These are phyloP conservation scores for Drosophila leonis DNA, from an alignment of 2,888 invertebrate genomes.

Conservation along the genomic window DNA sequence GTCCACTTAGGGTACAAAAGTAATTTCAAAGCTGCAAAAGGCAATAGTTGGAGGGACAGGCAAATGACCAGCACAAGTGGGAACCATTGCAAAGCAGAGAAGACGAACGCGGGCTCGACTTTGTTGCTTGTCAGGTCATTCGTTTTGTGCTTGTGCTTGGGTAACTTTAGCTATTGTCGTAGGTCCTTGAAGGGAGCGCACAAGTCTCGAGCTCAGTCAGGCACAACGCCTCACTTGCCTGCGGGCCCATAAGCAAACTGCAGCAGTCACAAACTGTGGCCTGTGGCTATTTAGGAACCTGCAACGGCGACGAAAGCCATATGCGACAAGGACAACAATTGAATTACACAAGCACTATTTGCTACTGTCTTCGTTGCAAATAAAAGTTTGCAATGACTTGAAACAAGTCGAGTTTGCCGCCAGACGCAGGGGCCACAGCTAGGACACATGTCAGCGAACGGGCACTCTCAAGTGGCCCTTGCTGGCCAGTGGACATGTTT, in stretches of 20 bases:
- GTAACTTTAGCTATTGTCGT: slow-evolving; percentile 74
- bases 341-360: slow-evolving; percentile 75
- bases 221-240: slow-evolving; percentile 48
- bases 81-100: slow-evolving; percentile 13
- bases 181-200: slow-evolving; percentile 67
- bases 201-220: slow-evolving; percentile 43
- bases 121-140: slow-evolving; percentile 62
- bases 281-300: slow-evolving; percentile 34
- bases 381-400: slow-evolving; percentile 57
- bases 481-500: slow-evolving; percentile 66
- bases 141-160: slow-evolving; percentile 28
- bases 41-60: slow-evolving; percentile 19
- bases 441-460: slow-evolving; percentile 47
- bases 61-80: slow-evolving; percentile 26
- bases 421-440: slow-evolving; percentile 9
- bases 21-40: slow-evolving; percentile 45
- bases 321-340: slow-evolving; percentile 72
- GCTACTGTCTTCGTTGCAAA: slow-evolving; percentile 38
- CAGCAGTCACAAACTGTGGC: slow-evolving; percentile 31
- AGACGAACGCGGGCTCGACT: slow-evolving; percentile 21
- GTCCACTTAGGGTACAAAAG: slow-evolving; percentile 41
- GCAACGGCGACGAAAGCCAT: slow-evolving; percentile 48
- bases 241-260: slow-evolving; percentile 26
- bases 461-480: slow-evolving; percentile 60
- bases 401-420: slow-evolving; percentile 51